Evolutionary conservation across 2,888 invertebrate genomes (phyloP), one percentile per base, ranked within the genome.

Genomic region (Lasiommata megera): DNA sequence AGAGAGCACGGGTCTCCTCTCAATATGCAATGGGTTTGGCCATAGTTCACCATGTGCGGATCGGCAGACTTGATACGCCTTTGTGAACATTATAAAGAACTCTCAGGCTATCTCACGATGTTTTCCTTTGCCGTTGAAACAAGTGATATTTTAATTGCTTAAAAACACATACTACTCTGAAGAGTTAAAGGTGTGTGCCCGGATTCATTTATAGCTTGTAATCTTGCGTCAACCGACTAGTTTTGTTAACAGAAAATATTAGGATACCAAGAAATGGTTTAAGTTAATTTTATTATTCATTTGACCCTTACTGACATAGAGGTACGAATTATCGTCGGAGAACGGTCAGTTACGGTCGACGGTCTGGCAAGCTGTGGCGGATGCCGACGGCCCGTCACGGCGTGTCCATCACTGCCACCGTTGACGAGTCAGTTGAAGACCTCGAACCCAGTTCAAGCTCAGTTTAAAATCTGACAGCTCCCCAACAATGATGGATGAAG

Each of bases 341-440:
- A 79, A 72, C 67, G 74, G 72, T 71, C 74, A 75, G 72, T 65
- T 68, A 58, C 63, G 58, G 64, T 63, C 66, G 58, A 70, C 56
- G 58, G 63, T 67, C 73, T 63, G 56, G 59, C 63, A 68, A 69
- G 67, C 62, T 69, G 70, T 14, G 38, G 72, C 73, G 65, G 67
- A 70, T 70, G 75, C 74, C 70, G 76, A 74, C 80, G 74, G 64
- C 29, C 47, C 57, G 81, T 83, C 85, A 82, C 77, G 77, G 69
- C 67, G 72, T 71, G 83, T 83, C 86, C 79, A 74, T 86, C 87
- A 86, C 80, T 82, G 88, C 84, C 86, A 82, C 71, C 68, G 73
- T 69, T 73, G 81, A 81, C 79, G 65, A 64, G 67, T 66, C 66
- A 68, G 67, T 67, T 29, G 31, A 31, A 46, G 11, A 12, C 65